These are phyloP conservation scores for Papilio gigon DNA, from an alignment of 2,888 invertebrate genomes.

Conservation along the genomic window DNA sequence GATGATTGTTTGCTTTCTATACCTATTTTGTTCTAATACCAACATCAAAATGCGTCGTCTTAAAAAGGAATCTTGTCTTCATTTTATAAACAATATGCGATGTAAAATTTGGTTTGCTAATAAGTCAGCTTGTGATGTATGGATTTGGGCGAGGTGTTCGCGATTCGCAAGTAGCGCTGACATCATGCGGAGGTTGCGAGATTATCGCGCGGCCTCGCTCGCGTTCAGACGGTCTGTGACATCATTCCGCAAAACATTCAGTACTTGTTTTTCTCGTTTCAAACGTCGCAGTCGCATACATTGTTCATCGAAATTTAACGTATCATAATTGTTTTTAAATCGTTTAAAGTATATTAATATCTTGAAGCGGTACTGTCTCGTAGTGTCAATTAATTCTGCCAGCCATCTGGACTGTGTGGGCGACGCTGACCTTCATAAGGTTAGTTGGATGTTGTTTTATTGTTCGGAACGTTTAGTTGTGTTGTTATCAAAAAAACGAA, in stretches of 20 bases:
- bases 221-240: slow-evolving; percentile 71
- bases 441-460: slow-evolving; percentile 14
- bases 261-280: slow-evolving; percentile 49
- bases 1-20: no score
- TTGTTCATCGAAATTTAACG: neutral
- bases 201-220: slow-evolving; percentile 71
- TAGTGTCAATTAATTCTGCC: slow-evolving; percentile 39
- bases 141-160: slow-evolving; percentile 53
- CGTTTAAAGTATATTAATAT: neutral
- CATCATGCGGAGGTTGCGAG: slow-evolving; percentile 72
- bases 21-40: no score
- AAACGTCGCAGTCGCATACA: slow-evolving; percentile 43
- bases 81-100: neutral
- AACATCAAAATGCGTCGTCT: no score
- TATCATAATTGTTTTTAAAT: neutral
- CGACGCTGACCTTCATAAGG: slow-evolving; percentile 61
- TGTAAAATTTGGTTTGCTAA: slow-evolving; percentile 37
- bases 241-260: slow-evolving; percentile 59
- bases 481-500: neutral
- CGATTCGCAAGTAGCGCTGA: slow-evolving; percentile 57
- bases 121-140: slow-evolving; percentile 42
- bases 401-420: slow-evolving; percentile 56
- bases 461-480: neutral
- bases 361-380: neutral
- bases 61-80: slow-evolving; percentile 4